Evolutionary conservation across 2,888 invertebrate genomes (phyloP).

Genomic region (Amaurobius ferox): DNA sequence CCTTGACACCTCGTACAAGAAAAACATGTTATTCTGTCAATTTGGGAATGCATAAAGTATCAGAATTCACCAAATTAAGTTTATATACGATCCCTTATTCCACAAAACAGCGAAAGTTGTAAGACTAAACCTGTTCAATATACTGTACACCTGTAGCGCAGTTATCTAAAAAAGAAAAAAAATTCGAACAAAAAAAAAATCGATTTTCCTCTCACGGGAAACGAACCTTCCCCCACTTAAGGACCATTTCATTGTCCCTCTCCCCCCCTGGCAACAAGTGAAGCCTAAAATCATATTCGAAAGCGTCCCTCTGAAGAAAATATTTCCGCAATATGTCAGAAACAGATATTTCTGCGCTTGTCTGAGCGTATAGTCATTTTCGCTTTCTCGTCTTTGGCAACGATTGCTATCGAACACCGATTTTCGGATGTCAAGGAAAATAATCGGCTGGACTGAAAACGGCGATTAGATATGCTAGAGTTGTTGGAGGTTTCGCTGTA

Average conservation of each 20-base stretch:
- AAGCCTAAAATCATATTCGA: slow-evolving; percentile 26
- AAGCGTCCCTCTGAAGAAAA: neutral
- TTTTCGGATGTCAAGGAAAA: neutral
- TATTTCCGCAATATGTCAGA: neutral
- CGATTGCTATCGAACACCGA: slow-evolving; percentile 4
- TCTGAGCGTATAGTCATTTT: slow-evolving; percentile 21
- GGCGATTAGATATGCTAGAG: slow-evolving; percentile 23
- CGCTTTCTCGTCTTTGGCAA: neutral
- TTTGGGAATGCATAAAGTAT: too few relatives aligned
- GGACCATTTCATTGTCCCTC: slow-evolving; percentile 1
- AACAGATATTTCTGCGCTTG: slow-evolving; percentile 3
- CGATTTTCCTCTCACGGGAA: slow-evolving; percentile 45
- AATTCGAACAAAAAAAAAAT: slow-evolving; percentile 9
- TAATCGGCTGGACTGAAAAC: neutral
- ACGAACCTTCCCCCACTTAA: slow-evolving; percentile 1
- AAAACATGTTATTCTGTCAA: too few relatives aligned
- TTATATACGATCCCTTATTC: neutral
- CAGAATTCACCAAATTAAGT: neutral
- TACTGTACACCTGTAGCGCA: slow-evolving; percentile 21
- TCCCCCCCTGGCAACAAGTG: slow-evolving; percentile 6
- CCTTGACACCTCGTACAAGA: too few relatives aligned
- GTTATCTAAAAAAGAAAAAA: neutral
- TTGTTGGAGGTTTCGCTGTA: neutral
- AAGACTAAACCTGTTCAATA: neutral
- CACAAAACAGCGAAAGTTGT: slow-evolving; percentile 15